phyloP scores from a whole-genome alignment of 2,888 invertebrate species.

The Coenonympha glycerion region DNA sequence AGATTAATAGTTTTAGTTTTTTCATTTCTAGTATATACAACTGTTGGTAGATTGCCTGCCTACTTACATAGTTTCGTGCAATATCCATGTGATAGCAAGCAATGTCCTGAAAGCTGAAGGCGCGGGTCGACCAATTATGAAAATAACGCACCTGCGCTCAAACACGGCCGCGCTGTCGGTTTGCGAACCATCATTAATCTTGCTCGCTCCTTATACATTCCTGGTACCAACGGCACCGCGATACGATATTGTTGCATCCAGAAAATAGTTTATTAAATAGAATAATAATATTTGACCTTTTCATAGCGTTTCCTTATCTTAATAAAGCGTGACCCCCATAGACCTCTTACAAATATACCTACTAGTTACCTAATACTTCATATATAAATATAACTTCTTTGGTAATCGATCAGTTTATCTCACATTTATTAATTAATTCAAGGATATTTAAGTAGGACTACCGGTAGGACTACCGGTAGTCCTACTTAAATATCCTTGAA shows the following conservation, averaged over 20 bases:
- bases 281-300: slow-evolving; percentile 23
- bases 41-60: neutral
- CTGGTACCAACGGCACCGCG: slow-evolving; percentile 50
- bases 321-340: too few species aligned
- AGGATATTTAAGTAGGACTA: too few species aligned
- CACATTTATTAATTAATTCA: too few species aligned
- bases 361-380: too few species aligned
- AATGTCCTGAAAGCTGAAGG: slow-evolving; percentile 60
- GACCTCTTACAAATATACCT: too few species aligned
- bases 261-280: slow-evolving; percentile 29
- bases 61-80: neutral
- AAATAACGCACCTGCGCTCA: slow-evolving; percentile 75
- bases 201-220: slow-evolving; percentile 66
- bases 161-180: slow-evolving; percentile 66
- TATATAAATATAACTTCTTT: too few species aligned
- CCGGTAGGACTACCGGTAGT: too few species aligned
- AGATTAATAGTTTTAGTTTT: neutral
- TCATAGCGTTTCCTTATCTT: slow-evolving; percentile 8
- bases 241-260: slow-evolving; percentile 44
- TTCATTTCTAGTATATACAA: neutral
- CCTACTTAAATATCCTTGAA: too few species aligned
- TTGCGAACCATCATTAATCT: slow-evolving; percentile 66
- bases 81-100: slow-evolving; percentile 10
- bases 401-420: too few species aligned
- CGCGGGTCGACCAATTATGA: slow-evolving; percentile 68